A percentile compares a stretch with the other conserved stretches of the same genome.
Evolutionary conservation across 2,797 vertebrate genomes (phyloP).

Genomic region (Squalus acanthias): DNA sequence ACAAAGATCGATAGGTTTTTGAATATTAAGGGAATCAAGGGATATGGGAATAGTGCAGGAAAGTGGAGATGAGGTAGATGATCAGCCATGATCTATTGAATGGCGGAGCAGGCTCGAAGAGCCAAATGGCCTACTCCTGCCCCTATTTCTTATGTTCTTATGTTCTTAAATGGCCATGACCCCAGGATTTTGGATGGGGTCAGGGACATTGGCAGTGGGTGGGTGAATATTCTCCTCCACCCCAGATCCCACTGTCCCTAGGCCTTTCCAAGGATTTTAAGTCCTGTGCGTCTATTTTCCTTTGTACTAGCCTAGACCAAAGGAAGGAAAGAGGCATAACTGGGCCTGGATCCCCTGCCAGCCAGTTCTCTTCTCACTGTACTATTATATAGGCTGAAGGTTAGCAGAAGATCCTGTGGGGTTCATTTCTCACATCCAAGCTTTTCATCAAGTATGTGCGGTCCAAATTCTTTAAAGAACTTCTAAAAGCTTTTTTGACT

Average conservation of each 20-base stretch:
- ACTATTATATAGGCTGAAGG: too few relatives aligned
- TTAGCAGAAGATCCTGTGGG: neutral
- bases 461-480: neutral
- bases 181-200: neutral
- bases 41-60: too few relatives aligned
- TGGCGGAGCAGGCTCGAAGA: too few relatives aligned
- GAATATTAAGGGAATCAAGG: too few relatives aligned
- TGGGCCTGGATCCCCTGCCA: neutral
- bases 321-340: neutral
- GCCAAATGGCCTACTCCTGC: too few relatives aligned
- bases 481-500: neutral
- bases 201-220: neutral
- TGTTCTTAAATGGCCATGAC: neutral
- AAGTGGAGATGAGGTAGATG: too few relatives aligned
- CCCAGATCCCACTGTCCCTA: neutral
- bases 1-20: too few relatives aligned
- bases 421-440: neutral
- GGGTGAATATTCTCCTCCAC: neutral
- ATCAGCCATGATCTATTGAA: too few relatives aligned
- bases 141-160: too few relatives aligned
- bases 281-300: neutral
- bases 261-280: neutral
- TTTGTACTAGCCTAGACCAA: neutral
- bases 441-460: neutral
- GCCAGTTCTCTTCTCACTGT: neutral